Conservation (phyloP, 1,140 invertebrate genomes). For the Ceratoteleas bidentatus region DNA sequence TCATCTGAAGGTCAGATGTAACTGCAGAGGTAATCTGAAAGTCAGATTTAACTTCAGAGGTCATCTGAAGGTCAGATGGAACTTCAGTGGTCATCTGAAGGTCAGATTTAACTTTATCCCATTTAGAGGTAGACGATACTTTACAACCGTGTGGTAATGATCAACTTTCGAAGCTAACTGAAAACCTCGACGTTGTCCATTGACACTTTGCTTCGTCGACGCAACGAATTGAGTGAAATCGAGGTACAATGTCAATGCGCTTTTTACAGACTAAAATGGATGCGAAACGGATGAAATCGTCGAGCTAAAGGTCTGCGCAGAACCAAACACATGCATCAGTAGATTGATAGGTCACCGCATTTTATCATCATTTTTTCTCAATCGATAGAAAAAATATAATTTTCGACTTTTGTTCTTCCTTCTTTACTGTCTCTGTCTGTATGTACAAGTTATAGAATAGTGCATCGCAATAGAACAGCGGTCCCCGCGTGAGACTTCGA, state of each 20-base stretch:
- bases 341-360: slow-evolving; percentile 77
- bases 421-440: slow-evolving; percentile 71
- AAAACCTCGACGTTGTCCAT: slow-evolving; percentile 33
- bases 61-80: no score
- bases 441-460: slow-evolving; percentile 80
- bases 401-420: slow-evolving; percentile 74
- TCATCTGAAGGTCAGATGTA: no score
- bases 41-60: no score
- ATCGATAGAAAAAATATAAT: slow-evolving; percentile 82
- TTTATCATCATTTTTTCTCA: slow-evolving; percentile 71
- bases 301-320: slow-evolving; percentile 32
- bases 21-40: no score
- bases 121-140: slow-evolving; percentile 32
- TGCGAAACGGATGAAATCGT: slow-evolving; percentile 32
- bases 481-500: slow-evolving; percentile 33
- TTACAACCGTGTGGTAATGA: slow-evolving; percentile 41
- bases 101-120: no score
- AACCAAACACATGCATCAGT: slow-evolving; percentile 58
- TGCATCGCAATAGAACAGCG: slow-evolving; percentile 72
- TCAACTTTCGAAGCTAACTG: slow-evolving; percentile 47
- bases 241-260: slow-evolving; percentile 53
- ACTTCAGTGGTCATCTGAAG: no score
- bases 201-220: slow-evolving; percentile 44
- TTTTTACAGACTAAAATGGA: slow-evolving; percentile 43
- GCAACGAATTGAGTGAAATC: slow-evolving; percentile 22